These are phyloP conservation scores for Eucriotettix oculatus DNA, from an alignment of 2,888 invertebrate genomes.

Conservation along the genomic window DNA sequence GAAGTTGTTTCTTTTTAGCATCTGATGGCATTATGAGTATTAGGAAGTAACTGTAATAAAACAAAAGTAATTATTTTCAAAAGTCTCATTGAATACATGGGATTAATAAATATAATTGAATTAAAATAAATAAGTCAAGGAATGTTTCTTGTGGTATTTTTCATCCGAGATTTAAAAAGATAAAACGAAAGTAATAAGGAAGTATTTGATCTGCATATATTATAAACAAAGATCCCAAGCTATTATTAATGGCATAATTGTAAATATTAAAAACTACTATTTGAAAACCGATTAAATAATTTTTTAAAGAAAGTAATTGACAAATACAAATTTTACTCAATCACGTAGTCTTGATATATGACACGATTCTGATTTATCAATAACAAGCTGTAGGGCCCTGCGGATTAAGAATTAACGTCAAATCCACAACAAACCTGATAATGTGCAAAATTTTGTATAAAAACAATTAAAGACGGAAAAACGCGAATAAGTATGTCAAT, in stretches of 20 bases:
- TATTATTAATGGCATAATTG: not conserved
- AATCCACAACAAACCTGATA: not conserved
- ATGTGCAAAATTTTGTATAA: not conserved
- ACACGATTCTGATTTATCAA: not conserved
- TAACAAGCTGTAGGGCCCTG: too few relatives aligned
- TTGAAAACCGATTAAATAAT: not conserved
- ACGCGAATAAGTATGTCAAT: not conserved
- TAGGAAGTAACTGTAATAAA: too few relatives aligned
- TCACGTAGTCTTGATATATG: not conserved
- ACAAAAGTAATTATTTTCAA: too few relatives aligned
- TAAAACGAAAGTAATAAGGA: too few relatives aligned
- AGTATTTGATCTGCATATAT: too few relatives aligned
- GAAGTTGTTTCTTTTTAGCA: slow-evolving; percentile 93
- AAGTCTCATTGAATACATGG: too few relatives aligned
- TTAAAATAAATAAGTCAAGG: not conserved
- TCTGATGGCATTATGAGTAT: slow-evolving; percentile 79
- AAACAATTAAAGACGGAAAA: not conserved
- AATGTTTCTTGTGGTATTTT: not conserved
- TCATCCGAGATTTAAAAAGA: not conserved
- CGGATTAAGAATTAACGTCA: not conserved
- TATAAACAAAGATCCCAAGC: not conserved
- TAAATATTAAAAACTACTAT: too few relatives aligned
- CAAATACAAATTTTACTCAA: not conserved
- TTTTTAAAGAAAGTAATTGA: not conserved
- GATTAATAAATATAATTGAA: not conserved